A percentile compares a stretch with the other conserved stretches of the same genome.
Evolutionary conservation across 2,797 vertebrate species (phyloP).

Genomic region (Acanthurus leucopareius): DNA sequence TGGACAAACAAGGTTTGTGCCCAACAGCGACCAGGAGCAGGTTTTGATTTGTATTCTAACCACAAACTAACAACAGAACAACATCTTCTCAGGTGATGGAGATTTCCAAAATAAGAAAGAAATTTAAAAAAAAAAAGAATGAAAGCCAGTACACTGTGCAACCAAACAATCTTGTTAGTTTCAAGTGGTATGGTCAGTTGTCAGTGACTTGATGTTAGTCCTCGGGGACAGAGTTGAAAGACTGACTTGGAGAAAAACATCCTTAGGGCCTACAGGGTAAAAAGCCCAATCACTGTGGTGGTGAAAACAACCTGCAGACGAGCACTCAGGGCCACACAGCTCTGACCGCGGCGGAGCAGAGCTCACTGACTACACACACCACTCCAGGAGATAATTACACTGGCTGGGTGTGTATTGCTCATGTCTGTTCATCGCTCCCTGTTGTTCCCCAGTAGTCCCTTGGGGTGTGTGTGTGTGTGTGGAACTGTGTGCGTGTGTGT

Average conservation of each 20-base stretch:
- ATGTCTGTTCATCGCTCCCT: constrained; percentile 73
- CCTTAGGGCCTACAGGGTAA: constrained; percentile 60
- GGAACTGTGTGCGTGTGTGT: constrained; percentile 21
- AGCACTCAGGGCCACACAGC: constrained; percentile 64
- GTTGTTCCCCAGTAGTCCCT: constrained; percentile 69
- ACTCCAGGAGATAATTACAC: constrained; percentile 87
- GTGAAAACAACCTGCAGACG: constrained; percentile 78
- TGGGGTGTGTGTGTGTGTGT: constrained; percentile 31
- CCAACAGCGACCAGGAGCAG: constrained; percentile 8
- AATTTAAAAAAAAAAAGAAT: constrained; percentile 5
- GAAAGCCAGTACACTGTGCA: constrained; percentile 26
- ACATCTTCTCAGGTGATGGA: constrained; percentile 23
- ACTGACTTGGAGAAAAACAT: constrained; percentile 80
- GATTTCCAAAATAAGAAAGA: constrained; percentile 31
- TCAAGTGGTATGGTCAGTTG: constrained; percentile 76
- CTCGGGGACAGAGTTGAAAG: constrained; percentile 74
- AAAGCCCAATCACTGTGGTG: constrained; percentile 70
- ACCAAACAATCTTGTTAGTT: constrained; percentile 80
- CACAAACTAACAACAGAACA: constrained; percentile 11
- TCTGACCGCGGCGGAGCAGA: constrained; percentile 68
- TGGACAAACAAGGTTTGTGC: too few species aligned
- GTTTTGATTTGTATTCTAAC: constrained; percentile 36
- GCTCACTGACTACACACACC: constrained; percentile 66
- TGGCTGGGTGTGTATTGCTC: constrained; percentile 70
- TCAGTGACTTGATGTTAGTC: constrained; percentile 78